Evolutionary conservation across 2,797 vertebrate genomes (phyloP).

Genomic region (Kryptolebias ocellatus): DNA sequence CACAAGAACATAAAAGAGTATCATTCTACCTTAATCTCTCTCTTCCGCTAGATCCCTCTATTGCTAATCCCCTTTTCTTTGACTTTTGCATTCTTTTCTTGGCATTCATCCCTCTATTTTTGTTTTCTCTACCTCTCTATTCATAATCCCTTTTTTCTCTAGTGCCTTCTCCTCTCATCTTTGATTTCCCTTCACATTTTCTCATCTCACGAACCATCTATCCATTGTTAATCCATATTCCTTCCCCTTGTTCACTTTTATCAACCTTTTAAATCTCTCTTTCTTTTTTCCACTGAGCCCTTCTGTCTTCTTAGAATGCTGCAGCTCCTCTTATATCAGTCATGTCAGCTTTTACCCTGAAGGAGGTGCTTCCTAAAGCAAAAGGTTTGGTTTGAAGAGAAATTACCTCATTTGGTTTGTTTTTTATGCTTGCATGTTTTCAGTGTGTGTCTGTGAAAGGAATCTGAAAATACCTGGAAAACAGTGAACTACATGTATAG

Average conservation of each 20-base stretch:
- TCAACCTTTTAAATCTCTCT: conserved; percentile 54
- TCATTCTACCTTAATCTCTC: conserved; percentile 59
- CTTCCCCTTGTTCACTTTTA: conserved; percentile 46
- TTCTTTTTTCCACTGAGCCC: conserved; percentile 12
- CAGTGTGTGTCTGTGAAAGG: neutral
- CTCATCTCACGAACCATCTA: conserved; percentile 41
- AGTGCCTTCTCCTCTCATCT: conserved; percentile 42
- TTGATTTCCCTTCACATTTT: conserved; percentile 63
- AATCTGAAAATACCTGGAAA: neutral
- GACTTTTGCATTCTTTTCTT: conserved; percentile 28
- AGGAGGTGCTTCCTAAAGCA: conserved; percentile 29
- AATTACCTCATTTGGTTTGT: conserved; percentile 25
- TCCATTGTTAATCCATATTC: conserved; percentile 56
- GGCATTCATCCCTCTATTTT: conserved; percentile 40
- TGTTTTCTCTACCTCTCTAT: conserved; percentile 50
- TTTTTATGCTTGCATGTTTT: conserved; percentile 38
- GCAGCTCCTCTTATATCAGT: conserved; percentile 55
- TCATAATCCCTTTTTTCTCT: conserved; percentile 60
- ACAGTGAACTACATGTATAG: neutral
- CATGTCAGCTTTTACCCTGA: conserved; percentile 43
- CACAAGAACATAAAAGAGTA: conserved; percentile 53
- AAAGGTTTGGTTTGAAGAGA: conserved; percentile 20
- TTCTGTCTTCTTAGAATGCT: conserved; percentile 7
- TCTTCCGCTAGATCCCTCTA: conserved; percentile 30
- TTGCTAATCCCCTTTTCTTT: conserved; percentile 61